These are phyloP conservation scores for Sylvietta virens DNA, from an alignment of 2,113 vertebrate species.

Conservation along the genomic window DNA sequence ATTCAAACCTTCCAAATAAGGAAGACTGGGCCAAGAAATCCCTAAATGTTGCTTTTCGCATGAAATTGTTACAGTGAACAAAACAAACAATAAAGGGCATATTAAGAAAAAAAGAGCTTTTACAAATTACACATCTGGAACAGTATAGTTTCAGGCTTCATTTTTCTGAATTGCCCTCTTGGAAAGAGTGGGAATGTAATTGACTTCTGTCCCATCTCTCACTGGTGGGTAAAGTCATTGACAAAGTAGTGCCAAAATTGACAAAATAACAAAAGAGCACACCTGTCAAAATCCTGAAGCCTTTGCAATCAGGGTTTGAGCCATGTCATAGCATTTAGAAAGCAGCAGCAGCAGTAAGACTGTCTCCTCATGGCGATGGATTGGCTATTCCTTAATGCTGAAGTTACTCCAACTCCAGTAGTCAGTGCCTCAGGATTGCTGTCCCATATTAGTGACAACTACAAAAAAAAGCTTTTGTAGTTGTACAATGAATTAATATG, in stretches of 20 bases:
- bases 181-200: background rate
- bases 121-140: background rate
- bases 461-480: background rate
- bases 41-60: background rate
- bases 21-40: background rate
- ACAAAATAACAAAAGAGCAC: background rate
- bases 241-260: background rate
- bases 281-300: background rate
- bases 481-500: background rate
- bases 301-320: background rate
- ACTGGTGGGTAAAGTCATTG: background rate
- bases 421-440: background rate
- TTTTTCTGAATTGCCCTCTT: background rate
- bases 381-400: background rate
- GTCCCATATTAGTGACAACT: background rate
- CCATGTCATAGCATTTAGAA: background rate
- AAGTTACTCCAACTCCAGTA: background rate
- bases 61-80: background rate
- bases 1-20: background rate
- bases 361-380: background rate
- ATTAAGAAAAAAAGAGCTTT: background rate
- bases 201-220: background rate
- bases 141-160: background rate
- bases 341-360: background rate
- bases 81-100: background rate